Conservation (phyloP, 2,888 invertebrate genomes). For the Meiosimyza platycephala region DNA sequence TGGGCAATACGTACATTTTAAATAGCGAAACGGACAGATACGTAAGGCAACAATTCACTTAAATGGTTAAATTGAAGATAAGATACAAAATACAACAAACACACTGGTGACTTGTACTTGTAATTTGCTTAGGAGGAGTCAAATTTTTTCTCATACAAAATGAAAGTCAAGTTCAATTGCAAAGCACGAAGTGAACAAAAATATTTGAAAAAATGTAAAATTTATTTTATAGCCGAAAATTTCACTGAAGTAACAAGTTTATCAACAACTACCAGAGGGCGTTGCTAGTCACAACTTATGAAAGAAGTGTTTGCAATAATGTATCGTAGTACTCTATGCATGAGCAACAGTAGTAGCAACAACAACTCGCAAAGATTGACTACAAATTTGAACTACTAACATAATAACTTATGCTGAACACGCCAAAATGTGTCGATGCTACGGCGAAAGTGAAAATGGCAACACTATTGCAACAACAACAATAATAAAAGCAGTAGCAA, state of each 20-base stretch:
- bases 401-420: conserved; percentile 39
- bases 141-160: conserved; percentile 19
- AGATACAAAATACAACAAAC: no score
- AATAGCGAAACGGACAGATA: no score
- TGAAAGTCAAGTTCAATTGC: conserved; percentile 43
- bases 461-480: conserved; percentile 13
- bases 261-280: conserved; percentile 27
- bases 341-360: conserved; percentile 1
- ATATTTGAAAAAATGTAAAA: neutral
- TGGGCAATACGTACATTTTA: no score
- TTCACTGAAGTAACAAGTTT: conserved; percentile 21
- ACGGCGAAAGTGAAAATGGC: conserved; percentile 38
- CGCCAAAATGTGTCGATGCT: conserved; percentile 29
- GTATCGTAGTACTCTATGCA: neutral
- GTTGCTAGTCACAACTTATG: conserved; percentile 26
- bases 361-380: neutral
- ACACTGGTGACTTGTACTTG: no score
- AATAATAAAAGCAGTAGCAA: neutral
- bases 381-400: conserved; percentile 35
- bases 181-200: conserved; percentile 1
- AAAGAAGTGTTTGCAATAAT: neutral
- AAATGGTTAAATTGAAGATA: no score
- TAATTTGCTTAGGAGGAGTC: no score
- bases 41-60: no score
- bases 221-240: conserved; percentile 19